Percentiles rank a stretch among this genome's conserved stretches.
Evolutionary conservation across 2,888 invertebrate species (phyloP).

Genomic region (Acanthosepion esculentum): DNA sequence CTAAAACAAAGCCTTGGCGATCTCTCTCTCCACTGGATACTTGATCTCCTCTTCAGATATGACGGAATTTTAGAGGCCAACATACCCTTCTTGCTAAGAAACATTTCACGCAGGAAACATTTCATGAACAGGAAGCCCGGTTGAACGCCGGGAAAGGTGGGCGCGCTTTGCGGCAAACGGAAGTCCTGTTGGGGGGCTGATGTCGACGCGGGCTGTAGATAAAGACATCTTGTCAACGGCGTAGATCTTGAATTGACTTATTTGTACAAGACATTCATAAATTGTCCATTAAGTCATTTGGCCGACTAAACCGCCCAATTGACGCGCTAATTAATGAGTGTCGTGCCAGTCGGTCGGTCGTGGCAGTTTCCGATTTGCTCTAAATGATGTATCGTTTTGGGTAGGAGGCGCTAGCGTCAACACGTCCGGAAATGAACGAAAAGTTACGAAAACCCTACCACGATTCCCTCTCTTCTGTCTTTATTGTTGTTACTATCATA

Average conservation of each 20-base stretch:
- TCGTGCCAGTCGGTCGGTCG: neutral
- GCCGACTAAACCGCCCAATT: slow-evolving; percentile 40
- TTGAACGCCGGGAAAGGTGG: neutral
- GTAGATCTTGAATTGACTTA: slow-evolving; percentile 43
- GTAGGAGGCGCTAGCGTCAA: neutral
- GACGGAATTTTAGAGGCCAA: neutral
- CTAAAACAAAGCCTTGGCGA: neutral
- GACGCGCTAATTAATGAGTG: slow-evolving; percentile 37
- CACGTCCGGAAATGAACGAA: slow-evolving; percentile 41
- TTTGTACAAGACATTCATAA: slow-evolving; percentile 34
- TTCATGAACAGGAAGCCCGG: neutral
- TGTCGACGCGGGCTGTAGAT: neutral
- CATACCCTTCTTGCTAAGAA: neutral
- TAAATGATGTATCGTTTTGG: slow-evolving; percentile 44
- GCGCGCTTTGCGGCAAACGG: neutral
- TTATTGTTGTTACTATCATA: neutral
- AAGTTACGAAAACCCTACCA: neutral
- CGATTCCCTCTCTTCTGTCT: neutral
- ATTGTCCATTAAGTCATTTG: slow-evolving; percentile 42
- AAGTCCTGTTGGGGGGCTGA: neutral
- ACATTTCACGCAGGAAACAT: neutral
- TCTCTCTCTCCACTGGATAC: neutral
- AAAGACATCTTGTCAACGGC: slow-evolving; percentile 39
- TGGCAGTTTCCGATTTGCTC: slow-evolving; percentile 42
- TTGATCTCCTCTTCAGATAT: neutral